Conservation (phyloP, 2,888 invertebrate species). For the Tetranychus truncatus region DNA sequence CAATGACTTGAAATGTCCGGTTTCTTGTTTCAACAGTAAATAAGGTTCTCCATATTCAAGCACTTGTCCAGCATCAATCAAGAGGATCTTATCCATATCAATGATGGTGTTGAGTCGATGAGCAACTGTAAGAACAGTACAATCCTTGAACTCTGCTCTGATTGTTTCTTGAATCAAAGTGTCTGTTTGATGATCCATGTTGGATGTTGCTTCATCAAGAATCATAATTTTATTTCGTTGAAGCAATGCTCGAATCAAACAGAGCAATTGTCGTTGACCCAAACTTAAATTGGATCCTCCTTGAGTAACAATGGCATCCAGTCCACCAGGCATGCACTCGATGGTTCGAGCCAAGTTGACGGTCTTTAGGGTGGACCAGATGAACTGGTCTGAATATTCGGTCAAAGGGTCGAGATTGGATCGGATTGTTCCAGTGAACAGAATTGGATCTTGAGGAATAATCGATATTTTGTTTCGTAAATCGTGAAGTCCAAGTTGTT, state of each 20-base stretch:
- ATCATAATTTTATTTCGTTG: constrained; percentile 63
- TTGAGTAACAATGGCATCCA: constrained; percentile 51
- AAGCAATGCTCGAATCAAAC: constrained; percentile 68
- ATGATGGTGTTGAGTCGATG: constrained; percentile 77
- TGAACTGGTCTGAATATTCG: constrained; percentile 51
- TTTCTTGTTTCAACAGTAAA: constrained; percentile 15
- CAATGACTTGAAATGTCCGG: neutral
- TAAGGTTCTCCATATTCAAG: constrained; percentile 60
- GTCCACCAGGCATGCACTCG: constrained; percentile 43
- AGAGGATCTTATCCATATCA: constrained; percentile 71
- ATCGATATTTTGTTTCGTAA: constrained; percentile 64
- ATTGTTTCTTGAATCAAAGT: constrained; percentile 63
- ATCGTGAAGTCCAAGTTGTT: constrained; percentile 41
- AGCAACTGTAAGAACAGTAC: constrained; percentile 51
- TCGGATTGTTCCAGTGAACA: constrained; percentile 69
- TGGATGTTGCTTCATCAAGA: constrained; percentile 79
- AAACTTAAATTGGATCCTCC: constrained; percentile 69
- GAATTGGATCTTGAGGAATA: constrained; percentile 73
- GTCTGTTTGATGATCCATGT: constrained; percentile 50
- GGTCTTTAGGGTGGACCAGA: constrained; percentile 69
- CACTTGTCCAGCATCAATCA: constrained; percentile 56
- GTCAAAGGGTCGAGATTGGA: constrained; percentile 76
- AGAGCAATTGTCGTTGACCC: constrained; percentile 73
- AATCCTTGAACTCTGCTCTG: constrained; percentile 53
- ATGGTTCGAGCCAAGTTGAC: constrained; percentile 53